Evolutionary conservation across 2,888 invertebrate species (phyloP), one percentile per base, ranked within the genome.

Genomic region (Hymenopus coronatus): DNA sequence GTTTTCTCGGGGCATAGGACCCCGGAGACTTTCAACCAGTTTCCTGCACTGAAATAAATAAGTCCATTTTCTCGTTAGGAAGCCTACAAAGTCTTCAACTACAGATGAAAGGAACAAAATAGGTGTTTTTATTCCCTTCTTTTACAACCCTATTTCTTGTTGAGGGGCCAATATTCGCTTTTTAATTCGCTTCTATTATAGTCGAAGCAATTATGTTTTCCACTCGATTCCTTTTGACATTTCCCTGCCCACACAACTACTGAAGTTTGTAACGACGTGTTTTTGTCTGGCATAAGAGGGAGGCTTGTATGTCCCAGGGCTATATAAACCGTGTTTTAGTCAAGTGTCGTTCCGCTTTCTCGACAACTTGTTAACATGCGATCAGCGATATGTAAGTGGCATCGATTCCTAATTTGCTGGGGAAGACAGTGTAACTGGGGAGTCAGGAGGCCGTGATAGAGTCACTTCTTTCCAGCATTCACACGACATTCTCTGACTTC

Each of bases 201-300:
- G 81, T 82, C n/a, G 33, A 82, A 87, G 87, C 82, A 87, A 87
- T 87, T 87, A 87, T 87, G 82, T 87, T 87, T 87, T 40, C 87
- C 87, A 87, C 87, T 87, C 82, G 33, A 87, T 87, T 87, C 87
- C 81, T n/a, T 87, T 87, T 87, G 87, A 87, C 87, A 82, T 87
- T 87, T 82, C 82, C 27, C 33, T 82, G 14, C 54, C 54, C 54
- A 54, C 54, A 54, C 3, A 28, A 33, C 82, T 82, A 82, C 87
- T 87, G 27, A 87, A 87, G n/a, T 87, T 82, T 40, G 15, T 82
- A 87, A 87, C 82, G 82, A 87, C 87, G 33, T 82, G 27, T 82
- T n/a, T 85, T 87, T 82, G 30, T 87, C 7, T 87, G 33, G 8
- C 9, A 2, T 40, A 82, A 82, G 82, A 4, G 54, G 54, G 54